These are phyloP conservation scores for Sylvia borin DNA, from an alignment of 2,797 vertebrate species.

Conservation along the genomic window DNA sequence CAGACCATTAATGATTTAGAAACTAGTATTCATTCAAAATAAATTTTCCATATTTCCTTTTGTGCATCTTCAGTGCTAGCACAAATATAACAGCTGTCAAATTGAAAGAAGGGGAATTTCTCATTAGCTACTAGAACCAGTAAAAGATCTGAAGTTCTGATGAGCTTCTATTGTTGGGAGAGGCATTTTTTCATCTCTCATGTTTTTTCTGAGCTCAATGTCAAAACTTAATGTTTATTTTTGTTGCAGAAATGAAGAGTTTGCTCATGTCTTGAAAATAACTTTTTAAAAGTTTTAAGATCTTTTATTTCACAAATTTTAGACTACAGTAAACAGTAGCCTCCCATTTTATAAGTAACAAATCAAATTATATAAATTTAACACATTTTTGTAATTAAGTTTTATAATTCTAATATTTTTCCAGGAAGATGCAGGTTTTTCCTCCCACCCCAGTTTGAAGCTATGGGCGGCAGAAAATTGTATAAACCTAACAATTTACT, in stretches of 20 bases:
- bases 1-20: background rate
- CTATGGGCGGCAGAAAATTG: background rate
- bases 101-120: background rate
- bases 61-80: rapidly evolving
- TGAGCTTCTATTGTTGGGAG: background rate
- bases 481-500: background rate
- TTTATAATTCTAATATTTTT: background rate
- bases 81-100: background rate
- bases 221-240: background rate
- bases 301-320: background rate
- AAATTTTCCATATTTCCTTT: background rate
- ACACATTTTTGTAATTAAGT: background rate
- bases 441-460: background rate
- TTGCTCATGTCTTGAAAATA: background rate
- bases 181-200: background rate
- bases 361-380: background rate
- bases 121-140: background rate
- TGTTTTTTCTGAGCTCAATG: background rate
- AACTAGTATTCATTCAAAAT: background rate
- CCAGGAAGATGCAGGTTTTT: background rate
- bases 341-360: background rate
- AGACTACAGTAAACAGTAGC: rapidly evolving
- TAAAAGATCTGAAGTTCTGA: background rate
- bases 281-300: background rate
- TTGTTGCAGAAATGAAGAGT: background rate